Base-by-base conservation (phyloP, 1,140 invertebrate genomes). In the Euura saliciscinereae region DNA sequence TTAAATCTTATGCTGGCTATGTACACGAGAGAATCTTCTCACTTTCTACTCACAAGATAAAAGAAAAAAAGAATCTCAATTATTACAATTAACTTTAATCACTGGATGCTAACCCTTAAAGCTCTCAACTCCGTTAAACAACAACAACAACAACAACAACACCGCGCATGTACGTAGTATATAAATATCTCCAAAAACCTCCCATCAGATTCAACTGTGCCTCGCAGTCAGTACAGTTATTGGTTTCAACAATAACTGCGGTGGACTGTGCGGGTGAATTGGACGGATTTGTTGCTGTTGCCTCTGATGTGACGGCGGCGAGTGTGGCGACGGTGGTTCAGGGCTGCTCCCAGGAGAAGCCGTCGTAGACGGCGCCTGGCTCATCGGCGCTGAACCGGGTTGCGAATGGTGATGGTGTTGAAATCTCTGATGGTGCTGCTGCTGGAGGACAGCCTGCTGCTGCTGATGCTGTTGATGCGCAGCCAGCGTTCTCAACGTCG, bases 271-370 rank as follows among this genome's bases (percentile, higher is more conserved):
- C 10, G 51, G 6, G 6, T 59, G 51, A n/a, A 8, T n/a, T 11
- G 51, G 3, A 71, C 68, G 44, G 82, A 74, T 28, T 28, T 28
- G 28, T 28, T 28, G 51, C 82, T 78, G 64, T 84, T 86, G 77
- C 82, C 86, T 43, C 82, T 74, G 1, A 69, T 68, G 43, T 51
- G 74, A 72, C 0, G 83, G 78, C 0, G 84, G 81, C 2, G 82
- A 82, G 28, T 83, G 84, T 0, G 87, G 82, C 0, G 84, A 83
- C 77, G 83, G 82, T 0, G 89, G 89, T 75, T 90, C 89, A 0
- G 89, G 88, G 59, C 87, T 89, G 83, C 88, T 89, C 2, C 88
- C 88, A 0, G 88, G 88, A 0, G 89, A 89, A 0, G 87, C 86
- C 1, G 88, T 83, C 3, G 86, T 84, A 0, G 86, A 82, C 0